Evolutionary conservation across 2,888 invertebrate genomes (phyloP), one percentile per base, ranked within the genome.

Genomic region (Drosophila leonis): DNA sequence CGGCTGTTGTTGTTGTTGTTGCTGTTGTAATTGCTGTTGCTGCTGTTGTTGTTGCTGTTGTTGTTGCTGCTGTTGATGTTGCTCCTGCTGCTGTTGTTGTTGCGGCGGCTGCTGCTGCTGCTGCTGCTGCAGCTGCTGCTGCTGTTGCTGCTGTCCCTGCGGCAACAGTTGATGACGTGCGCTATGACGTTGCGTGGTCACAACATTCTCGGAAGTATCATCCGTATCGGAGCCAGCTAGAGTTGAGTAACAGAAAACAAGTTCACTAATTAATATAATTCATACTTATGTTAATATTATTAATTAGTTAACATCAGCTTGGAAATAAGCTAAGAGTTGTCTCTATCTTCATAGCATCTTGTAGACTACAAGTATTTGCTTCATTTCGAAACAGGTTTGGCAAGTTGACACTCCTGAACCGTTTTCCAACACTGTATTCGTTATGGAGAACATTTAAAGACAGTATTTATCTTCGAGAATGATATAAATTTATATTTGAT

Each of bases 151-250:
- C 55, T 76, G 80, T n/a, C 72, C 79, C 59, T 83, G 86, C 8
- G 71, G 80, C 73, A 71, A 74, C 70, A 80, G 82, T 54, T 72
- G 80, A 37, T 78, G 80, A 0, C 72, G 72, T 9, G 72, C 42
- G 29, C 73, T 70, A 13, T 80, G 75, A 0, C 91, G 39, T 80
- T 75, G 90, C 46, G 88, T 87, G 1, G 91, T 89, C 8, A 85
- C 87, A 27, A 91, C 83, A 44, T 74, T 82, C 69, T 93, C 93
- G 5, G 93, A 93, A 69, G 92, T 93, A 51, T 93, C 93, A 67
- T 93, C 93, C 31, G 92, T 92, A 75, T 93, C 93, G 48, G 93
- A 93, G 42, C 92, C 93, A 70, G 82, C 91, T 91, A n/a, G 12
- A 52, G 18, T 8, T 18, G 12, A 6, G 3, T 4, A 10, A 48